Base-by-base conservation (phyloP, 1,140 invertebrate genomes). In the Halesus radiatus region DNA sequence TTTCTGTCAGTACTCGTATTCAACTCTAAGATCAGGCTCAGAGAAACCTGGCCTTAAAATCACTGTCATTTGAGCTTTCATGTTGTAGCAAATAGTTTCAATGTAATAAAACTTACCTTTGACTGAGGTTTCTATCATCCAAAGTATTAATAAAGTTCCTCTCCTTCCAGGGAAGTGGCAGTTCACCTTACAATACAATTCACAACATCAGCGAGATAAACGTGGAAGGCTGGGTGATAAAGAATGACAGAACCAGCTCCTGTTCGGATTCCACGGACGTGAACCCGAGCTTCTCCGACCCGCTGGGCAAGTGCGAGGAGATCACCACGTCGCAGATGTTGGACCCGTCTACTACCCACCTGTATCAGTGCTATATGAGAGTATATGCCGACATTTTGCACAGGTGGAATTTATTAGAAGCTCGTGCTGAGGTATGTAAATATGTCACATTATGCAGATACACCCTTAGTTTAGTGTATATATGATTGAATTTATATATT, bases 101-200 rank as follows among this genome's bases (percentile, higher is more conserved):
- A 1, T 37, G 1, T 6, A 37, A 37, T 4, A 37, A 37, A 7
- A 37, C 32, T 7, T 7, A 37, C 32, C 7, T 37, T 7, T 37
- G 32, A 37, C 7, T 1, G 7, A 37, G 32, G 32, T 37, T 37
- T 37, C 32, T 37, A 37, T 1, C 7, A 37, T 37, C 26, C 5
- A 3, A 37, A 37, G 7, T 6, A 8, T 8, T 37, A 37, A 37
- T 37, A 37, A 37, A 37, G 7, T 37, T 7, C 7, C 3, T 37
- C 3, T 8, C 32, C 32, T 73, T 87, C 56, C 79, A 90, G 86
- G 86, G 93, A 88, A 93, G 94, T 70, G 94, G 94, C 53, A 94
- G 93, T 52, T 97, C 96, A 3, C 96, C 96, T 0, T 98, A 98
- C 88, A 97, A 97, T 86, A 98, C 96, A 13, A 95, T 98, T 68